Conservation (phyloP, 2,888 invertebrate genomes). For the Hydroisotoma schaefferi region DNA sequence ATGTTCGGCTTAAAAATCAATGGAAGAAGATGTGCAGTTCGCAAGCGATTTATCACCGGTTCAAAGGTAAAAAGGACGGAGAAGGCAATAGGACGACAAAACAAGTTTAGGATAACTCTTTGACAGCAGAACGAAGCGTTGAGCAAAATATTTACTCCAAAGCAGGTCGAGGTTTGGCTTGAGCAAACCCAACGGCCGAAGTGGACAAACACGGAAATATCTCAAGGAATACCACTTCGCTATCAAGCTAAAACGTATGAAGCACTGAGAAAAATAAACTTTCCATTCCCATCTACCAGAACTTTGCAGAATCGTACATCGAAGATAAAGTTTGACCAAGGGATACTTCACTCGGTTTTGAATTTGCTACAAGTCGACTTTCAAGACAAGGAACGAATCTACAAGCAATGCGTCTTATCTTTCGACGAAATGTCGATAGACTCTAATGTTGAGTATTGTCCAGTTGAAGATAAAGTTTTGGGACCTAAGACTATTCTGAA, state of each 20-base stretch:
- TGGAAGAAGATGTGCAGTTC: too few relatives aligned
- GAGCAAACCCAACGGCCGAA: background rate
- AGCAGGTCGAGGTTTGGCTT: background rate
- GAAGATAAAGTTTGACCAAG: background rate
- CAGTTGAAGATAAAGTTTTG: conserved; percentile 4
- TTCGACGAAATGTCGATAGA: conserved; percentile 8
- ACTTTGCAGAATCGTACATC: background rate
- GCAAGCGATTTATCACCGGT: too few relatives aligned
- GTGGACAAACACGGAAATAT: conserved; percentile 8
- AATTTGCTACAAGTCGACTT: background rate
- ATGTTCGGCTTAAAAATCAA: too few relatives aligned
- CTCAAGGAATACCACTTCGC: background rate
- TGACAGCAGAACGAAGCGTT: too few relatives aligned
- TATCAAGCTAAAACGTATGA: conserved; percentile 9
- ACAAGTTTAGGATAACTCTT: too few relatives aligned
- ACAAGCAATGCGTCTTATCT: background rate
- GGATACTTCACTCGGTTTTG: background rate
- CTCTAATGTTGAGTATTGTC: background rate
- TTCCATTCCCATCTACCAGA: conserved; percentile 1
- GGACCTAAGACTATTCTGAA: conserved; percentile 26
- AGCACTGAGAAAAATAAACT: background rate
- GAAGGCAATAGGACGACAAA: too few relatives aligned
- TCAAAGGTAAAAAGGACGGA: too few relatives aligned
- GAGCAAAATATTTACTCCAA: background rate
- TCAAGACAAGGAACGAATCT: background rate